phyloP scores from a whole-genome alignment of 2,113 vertebrate species.

The Rousettus leschenaultii region DNA sequence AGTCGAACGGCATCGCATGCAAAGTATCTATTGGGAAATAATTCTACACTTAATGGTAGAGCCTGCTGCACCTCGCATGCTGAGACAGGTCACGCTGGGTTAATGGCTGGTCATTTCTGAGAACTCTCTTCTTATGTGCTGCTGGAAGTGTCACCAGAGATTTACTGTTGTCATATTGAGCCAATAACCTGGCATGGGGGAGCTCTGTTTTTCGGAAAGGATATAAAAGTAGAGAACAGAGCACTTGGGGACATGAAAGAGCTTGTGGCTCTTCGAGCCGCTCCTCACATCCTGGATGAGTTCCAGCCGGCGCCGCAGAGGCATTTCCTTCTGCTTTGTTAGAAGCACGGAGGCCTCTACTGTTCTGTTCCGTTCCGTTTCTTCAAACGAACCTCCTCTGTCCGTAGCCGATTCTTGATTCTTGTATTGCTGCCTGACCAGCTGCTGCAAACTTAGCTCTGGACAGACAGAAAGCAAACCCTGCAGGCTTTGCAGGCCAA shows the following conservation, averaged over 20 bases:
- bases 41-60: neutral
- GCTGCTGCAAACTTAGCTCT: neutral
- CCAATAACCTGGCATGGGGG: slow-evolving; percentile 20
- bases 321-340: neutral
- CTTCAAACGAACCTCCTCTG: neutral
- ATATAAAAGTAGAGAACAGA: slow-evolving; percentile 10
- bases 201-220: slow-evolving; percentile 36
- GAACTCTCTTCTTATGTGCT: slow-evolving; percentile 45
- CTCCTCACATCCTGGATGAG: neutral
- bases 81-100: neutral
- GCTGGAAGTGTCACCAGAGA: slow-evolving; percentile 61
- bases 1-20: neutral
- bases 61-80: slow-evolving; percentile 11
- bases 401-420: neutral
- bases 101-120: slow-evolving; percentile 69
- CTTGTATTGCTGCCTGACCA: neutral
- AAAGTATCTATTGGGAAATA: slow-evolving; percentile 40
- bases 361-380: neutral
- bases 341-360: neutral
- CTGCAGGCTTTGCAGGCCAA: neutral
- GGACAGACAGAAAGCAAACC: neutral
- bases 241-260: neutral
- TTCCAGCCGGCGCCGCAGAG: neutral
- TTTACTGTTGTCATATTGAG: slow-evolving; percentile 16
- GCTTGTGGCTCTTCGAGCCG: neutral